These are phyloP conservation scores for Parochlus steinenii DNA, from an alignment of 2,888 invertebrate species.

Conservation along the genomic window DNA sequence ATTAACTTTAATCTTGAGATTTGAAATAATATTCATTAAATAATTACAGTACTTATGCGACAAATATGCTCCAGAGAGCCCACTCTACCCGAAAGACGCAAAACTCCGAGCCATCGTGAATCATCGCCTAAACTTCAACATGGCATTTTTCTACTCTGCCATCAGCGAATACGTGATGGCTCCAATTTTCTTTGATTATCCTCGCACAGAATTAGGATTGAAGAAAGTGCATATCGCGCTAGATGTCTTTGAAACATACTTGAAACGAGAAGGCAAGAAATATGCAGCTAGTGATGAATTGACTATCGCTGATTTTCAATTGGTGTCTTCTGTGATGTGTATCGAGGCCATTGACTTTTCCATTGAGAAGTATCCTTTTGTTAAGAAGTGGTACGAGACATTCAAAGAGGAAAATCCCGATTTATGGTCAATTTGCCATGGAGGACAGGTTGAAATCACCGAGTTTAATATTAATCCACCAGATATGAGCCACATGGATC, in stretches of 20 bases:
- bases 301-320: slow-evolving; percentile 60
- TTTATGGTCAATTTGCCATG: slow-evolving; percentile 51
- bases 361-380: slow-evolving; percentile 39
- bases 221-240: slow-evolving; percentile 53
- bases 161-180: slow-evolving; percentile 50
- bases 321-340: slow-evolving; percentile 53
- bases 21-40: no score
- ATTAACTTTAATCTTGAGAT: neutral
- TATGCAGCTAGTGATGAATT: slow-evolving; percentile 50
- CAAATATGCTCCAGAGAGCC: slow-evolving; percentile 46
- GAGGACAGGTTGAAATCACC: slow-evolving; percentile 49
- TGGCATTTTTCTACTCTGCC: slow-evolving; percentile 55
- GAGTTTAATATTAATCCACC: slow-evolving; percentile 55
- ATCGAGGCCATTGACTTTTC: slow-evolving; percentile 54
- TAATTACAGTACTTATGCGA: slow-evolving; percentile 58
- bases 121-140: slow-evolving; percentile 61
- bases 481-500: slow-evolving; percentile 48
- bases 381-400: slow-evolving; percentile 49
- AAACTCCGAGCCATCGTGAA: slow-evolving; percentile 57
- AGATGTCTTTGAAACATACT: slow-evolving; percentile 47
- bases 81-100: slow-evolving; percentile 50
- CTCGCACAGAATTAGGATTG: slow-evolving; percentile 44
- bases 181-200: slow-evolving; percentile 61
- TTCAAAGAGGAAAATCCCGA: slow-evolving; percentile 50
- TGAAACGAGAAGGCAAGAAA: slow-evolving; percentile 39